These are phyloP conservation scores for Chrysolina oricalcia DNA, from an alignment of 2,888 invertebrate species.

Conservation along the genomic window DNA sequence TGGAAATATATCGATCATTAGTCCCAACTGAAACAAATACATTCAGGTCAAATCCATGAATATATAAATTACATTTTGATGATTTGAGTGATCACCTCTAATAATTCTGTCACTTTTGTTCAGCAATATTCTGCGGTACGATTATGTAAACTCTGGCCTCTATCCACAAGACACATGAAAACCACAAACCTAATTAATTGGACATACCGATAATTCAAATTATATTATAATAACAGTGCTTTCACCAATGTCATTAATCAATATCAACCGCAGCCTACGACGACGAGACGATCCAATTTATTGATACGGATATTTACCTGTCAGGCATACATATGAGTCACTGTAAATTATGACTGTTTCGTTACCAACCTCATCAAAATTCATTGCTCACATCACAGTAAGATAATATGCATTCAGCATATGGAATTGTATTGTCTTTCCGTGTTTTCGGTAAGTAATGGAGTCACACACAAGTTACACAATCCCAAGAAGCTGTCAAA, in stretches of 20 bases:
- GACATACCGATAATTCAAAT: neutral
- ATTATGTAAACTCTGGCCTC: too few relatives aligned
- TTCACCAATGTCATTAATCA: slow-evolving; percentile 20
- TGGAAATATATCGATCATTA: too few relatives aligned
- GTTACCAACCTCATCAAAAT: neutral
- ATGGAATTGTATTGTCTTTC: neutral
- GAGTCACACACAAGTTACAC: too few relatives aligned
- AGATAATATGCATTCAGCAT: neutral
- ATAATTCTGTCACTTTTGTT: too few relatives aligned
- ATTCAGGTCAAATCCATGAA: too few relatives aligned
- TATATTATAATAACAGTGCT: neutral
- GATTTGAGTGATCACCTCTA: too few relatives aligned
- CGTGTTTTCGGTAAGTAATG: too few relatives aligned
- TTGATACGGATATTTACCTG: slow-evolving; percentile 3
- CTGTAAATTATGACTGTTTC: neutral
- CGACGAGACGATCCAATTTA: neutral
- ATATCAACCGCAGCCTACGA: neutral
- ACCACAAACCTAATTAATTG: neutral
- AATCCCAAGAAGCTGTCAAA: too few relatives aligned
- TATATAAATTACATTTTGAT: too few relatives aligned
- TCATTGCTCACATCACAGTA: neutral
- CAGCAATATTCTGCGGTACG: too few relatives aligned
- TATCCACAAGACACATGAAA: neutral
- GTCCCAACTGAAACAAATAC: too few relatives aligned
- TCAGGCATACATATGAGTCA: neutral